Base-by-base conservation (phyloP, 2,888 invertebrate genomes). In the Tetropium fuscum region DNA sequence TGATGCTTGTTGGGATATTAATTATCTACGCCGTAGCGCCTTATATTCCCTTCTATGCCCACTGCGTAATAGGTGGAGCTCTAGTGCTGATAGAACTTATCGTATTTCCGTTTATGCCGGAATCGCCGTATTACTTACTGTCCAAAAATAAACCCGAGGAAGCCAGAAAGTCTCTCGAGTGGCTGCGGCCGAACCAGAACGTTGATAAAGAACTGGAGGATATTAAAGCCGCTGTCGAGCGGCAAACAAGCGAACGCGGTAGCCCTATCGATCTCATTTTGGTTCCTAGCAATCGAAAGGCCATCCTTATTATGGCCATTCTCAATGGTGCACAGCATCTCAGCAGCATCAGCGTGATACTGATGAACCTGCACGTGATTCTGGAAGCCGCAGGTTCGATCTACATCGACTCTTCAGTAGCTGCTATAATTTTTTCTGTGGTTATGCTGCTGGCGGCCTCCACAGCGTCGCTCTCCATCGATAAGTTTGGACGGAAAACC, bases 1-100 rank as follows among this genome's bases (percentile, higher is more conserved):
- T 80, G 76, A 79, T 80, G 80, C 67, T 81, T 11, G 55, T 80
- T 2, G 82, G 82, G 5, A 80, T 81, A 27, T 55, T 81, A n/a
- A 69, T 80, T 1, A 75, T 80, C 2, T 81, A 81, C 54, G 66
- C 78, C 6, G 74, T 82, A 56, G 72, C 70, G 1, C 77, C 77
- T 0, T 77, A 68, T 51, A 64, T 72, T 1, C 72, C 75, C 1
- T 69, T 75, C 11, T 75, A 72, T 40, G 69, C 70, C 0, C 71
- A 71, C 34, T 72, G 73, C 8, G 58, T 74, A 7, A 68, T 77
- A 6, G 76, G 75, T 1, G 75, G 73, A 11, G 58, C 69, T 1
- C 72, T 81, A 18, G 68, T 80, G 3, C 47, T 77, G 3, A 60
- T 79, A 1, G 79, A 81, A 64, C 66, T 81, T 2, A 43, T 72